These are phyloP conservation scores for Cryptosula pallasiana DNA, from an alignment of 2,888 invertebrate species.

Conservation along the genomic window DNA sequence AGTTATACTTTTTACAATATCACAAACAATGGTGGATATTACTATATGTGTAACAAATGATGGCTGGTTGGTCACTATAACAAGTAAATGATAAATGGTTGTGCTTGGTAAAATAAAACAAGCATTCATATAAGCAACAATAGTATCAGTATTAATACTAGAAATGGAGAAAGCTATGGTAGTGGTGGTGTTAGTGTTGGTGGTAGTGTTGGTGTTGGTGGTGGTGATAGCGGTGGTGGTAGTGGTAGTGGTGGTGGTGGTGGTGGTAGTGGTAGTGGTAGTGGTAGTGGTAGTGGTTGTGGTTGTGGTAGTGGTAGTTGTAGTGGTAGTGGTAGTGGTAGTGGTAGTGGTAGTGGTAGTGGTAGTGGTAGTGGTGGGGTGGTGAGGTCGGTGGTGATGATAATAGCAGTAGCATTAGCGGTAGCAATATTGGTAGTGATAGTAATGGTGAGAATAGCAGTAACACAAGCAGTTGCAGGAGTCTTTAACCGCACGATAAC, in stretches of 20 bases:
- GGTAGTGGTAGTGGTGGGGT: not conserved
- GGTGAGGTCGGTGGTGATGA: not conserved
- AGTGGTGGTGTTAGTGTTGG: not conserved
- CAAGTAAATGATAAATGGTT: too few species aligned
- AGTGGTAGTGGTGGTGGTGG: constrained; percentile 18
- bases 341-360: not conserved
- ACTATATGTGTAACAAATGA: too few species aligned
- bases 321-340: not conserved
- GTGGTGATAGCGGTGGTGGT: not conserved
- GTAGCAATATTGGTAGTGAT: not conserved
- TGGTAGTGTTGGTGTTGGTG: not conserved
- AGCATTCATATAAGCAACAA: too few species aligned
- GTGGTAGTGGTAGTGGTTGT: not conserved
- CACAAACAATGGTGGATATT: too few species aligned
- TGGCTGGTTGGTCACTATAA: too few species aligned
- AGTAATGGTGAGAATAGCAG: not conserved
- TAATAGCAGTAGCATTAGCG: not conserved
- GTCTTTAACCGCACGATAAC: too few species aligned
- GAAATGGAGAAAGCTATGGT: not conserved
- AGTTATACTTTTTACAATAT: too few species aligned
- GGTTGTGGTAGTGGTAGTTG: not conserved
- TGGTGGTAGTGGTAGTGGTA: constrained; percentile 20
- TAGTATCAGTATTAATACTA: too few species aligned
- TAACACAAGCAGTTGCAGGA: not conserved
- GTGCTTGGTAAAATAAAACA: too few species aligned